Percentiles rank a stretch among this genome's conserved stretches.
Evolutionary conservation across 2,888 invertebrate species (phyloP).

Genomic region (Erebia ligea): DNA sequence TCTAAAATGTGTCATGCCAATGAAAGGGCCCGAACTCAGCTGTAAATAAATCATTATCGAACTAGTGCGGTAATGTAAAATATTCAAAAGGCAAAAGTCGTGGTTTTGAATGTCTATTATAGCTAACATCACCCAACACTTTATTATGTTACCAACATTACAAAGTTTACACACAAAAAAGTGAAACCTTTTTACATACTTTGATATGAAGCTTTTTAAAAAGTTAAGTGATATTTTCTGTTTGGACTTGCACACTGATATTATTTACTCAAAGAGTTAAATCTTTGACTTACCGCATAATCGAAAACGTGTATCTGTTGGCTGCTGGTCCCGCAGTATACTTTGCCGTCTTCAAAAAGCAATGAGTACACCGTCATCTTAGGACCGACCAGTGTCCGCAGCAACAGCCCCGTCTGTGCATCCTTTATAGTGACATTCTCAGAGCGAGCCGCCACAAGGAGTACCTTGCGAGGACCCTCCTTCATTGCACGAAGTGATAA

Average conservation of each 20-base stretch:
- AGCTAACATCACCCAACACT: too few relatives aligned
- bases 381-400: slow-evolving; percentile 84
- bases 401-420: slow-evolving; percentile 86
- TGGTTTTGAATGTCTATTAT: too few relatives aligned
- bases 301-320: slow-evolving; percentile 89
- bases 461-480: slow-evolving; percentile 88
- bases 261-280: not conserved
- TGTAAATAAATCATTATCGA: too few relatives aligned
- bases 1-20: too few relatives aligned
- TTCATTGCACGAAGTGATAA: slow-evolving; percentile 87
- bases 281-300: slow-evolving; percentile 85
- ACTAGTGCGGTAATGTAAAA: too few relatives aligned
- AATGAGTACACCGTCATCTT: slow-evolving; percentile 87
- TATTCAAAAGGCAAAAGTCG: too few relatives aligned
- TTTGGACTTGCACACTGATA: not conserved
- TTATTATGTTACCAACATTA: too few relatives aligned
- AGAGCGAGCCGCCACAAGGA: slow-evolving; percentile 87
- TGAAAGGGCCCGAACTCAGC: too few relatives aligned
- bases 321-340: slow-evolving; percentile 91
- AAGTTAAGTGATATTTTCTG: too few relatives aligned
- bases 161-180: too few relatives aligned
- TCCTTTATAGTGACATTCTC: slow-evolving; percentile 88
- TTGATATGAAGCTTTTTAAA: too few relatives aligned
- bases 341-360: slow-evolving; percentile 85
- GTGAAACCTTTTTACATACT: too few relatives aligned